phyloP scores from a whole-genome alignment of 1,140 invertebrate species.

The Polypedilum pembai region DNA sequence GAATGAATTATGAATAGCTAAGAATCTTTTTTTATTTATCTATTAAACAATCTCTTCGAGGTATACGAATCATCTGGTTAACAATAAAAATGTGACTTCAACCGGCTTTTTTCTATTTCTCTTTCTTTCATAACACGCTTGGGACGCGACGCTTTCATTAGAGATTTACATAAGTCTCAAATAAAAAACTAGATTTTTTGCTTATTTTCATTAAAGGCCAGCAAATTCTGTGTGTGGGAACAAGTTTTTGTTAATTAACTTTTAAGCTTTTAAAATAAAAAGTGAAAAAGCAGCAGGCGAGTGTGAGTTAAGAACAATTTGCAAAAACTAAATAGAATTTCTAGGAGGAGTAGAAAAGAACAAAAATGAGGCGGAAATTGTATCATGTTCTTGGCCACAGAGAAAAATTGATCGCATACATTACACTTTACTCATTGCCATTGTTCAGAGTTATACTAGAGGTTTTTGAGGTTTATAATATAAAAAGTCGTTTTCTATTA shows the following conservation, averaged over 20 bases:
- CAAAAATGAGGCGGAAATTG: background rate
- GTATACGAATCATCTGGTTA: too few relatives aligned
- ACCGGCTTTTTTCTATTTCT: too few relatives aligned
- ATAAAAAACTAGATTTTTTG: background rate
- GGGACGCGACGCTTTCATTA: too few relatives aligned
- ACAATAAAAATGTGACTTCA: too few relatives aligned
- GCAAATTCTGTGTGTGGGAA: background rate
- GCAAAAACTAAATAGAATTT: background rate
- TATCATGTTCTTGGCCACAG: conserved; percentile 16
- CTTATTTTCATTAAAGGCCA: background rate
- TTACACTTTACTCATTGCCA: conserved; percentile 8
- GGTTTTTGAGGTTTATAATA: background rate
- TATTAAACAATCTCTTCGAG: too few relatives aligned
- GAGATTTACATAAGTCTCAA: too few relatives aligned
- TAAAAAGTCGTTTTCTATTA: background rate
- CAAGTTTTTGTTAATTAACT: background rate
- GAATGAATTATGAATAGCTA: too few relatives aligned
- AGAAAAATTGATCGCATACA: background rate
- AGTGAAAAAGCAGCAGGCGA: background rate
- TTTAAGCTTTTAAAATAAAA: background rate
- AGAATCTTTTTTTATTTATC: too few relatives aligned
- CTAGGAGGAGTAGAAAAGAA: background rate
- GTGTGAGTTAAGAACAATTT: background rate
- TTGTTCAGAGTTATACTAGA: background rate
- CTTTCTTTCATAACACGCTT: too few relatives aligned